Base-by-base conservation (phyloP, 2,797 vertebrate genomes). In the Poeciliopsis paucimaculata region DNA sequence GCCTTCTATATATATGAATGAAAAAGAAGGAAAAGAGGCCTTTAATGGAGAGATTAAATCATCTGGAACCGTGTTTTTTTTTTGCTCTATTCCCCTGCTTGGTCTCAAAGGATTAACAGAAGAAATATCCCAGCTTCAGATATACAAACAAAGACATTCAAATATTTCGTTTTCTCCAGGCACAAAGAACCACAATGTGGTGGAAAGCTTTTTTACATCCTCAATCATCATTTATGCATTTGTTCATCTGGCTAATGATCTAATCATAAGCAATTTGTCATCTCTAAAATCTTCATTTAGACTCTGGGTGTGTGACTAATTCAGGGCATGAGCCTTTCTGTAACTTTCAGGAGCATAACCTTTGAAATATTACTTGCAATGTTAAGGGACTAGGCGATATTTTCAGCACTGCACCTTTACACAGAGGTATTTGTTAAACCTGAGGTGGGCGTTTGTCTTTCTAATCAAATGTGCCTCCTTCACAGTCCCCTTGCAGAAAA, bases 181-280 rank as follows among this genome's bases (percentile, higher is more conserved):
- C 80, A 86, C 70, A 88, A 75, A 88, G 86, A 86, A 79, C n/a
- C 83, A 85, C 85, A 91, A 82, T 88, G 86, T 81, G 84, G 87
- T 82, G 82, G 84, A 76, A 90, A 91, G 84, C 77, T 82, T 83
- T 90, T 88, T 80, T 77, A 81, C 81, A 74, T 64, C 85, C 89
- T 90, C 85, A 82, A 79, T 89, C 89, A 91, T 95, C 86, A 93
- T 89, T 94, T 92, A 93, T 92, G 92, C 88, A 95, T 93, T 88
- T 86, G 81, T 89, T 94, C 92, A 94, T 95, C 93, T 92, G 91
- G 91, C 88, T 92, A 92, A 93, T 92, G 88, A 81, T 87, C 78
- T 91, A 91, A 95, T 94, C 92, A 93, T 79, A 88, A 89, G 89
- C 87, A 86, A 93, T 94, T 93, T 94, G 92, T 93, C 92, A 94